Evolutionary conservation across 2,113 vertebrate species (phyloP).

Genomic region (Zosterops lateralis): DNA sequence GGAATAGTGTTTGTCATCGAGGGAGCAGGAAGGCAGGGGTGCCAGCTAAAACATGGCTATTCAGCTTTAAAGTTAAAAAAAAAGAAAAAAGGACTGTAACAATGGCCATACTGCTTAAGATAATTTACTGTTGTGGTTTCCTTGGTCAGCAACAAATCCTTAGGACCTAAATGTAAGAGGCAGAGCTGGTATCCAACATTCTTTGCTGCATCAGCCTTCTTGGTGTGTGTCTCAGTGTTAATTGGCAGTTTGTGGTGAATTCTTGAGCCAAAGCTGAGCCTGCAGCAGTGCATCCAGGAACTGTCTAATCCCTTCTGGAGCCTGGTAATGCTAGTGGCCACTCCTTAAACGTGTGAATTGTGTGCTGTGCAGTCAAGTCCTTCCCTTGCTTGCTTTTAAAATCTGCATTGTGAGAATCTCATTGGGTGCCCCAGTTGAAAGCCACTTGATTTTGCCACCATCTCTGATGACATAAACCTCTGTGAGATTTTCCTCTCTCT

Average conservation of each 20-base stretch:
- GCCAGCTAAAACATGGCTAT: background rate
- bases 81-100: background rate
- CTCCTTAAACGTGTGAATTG: background rate
- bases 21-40: background rate
- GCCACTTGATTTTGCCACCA: background rate
- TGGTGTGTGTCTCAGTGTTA: background rate
- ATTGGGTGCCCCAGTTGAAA: background rate
- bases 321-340: background rate
- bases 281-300: background rate
- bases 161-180: background rate
- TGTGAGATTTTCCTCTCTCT: fast-evolving
- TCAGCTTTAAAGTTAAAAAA: background rate
- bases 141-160: background rate
- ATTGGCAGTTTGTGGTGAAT: background rate
- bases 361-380: background rate
- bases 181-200: background rate
- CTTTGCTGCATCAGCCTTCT: background rate
- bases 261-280: background rate
- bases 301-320: background rate
- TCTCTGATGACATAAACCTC: background rate
- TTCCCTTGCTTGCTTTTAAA: background rate
- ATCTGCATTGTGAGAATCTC: background rate
- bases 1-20: background rate
- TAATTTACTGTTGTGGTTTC: background rate
- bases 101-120: background rate